Evolutionary conservation across 2,797 vertebrate genomes (phyloP), one percentile per base, ranked within the genome.

Genomic region (Manis crassicaudata): DNA sequence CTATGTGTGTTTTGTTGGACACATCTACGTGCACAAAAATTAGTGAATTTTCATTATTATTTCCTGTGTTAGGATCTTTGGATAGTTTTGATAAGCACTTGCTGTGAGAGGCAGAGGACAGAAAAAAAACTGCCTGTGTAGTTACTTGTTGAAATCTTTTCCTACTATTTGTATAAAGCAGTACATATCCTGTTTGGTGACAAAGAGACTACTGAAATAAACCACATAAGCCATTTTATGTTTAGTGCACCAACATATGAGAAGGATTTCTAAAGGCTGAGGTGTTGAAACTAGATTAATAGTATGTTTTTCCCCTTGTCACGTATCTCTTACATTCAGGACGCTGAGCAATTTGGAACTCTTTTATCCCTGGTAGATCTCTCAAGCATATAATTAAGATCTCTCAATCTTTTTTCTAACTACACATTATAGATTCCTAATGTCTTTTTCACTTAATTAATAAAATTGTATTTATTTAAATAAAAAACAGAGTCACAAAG

Each of bases 381-480:
- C 84, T 80, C 67, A 63, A 72, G 32, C n/a, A 52, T 7, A 5
- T 63, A 72, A 88, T 73, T 67, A 90, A 85, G 27, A 82, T 77
- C 29, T 17, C 2, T 5, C 17, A 72, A n/a, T 56, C 46, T 46
- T 70, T 88, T 63, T 21, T 17, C 10, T 17, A 83, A 40, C 10
- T 32, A 7, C 32, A 56, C 5, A 23, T 35, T 70, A 35, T 23
- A 54, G 29, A 56, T 58, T 92, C 37, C 25, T 73, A 72, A 29
- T 14, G 32, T 63, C 60, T 79, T 35, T 32, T 73, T 68, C 29
- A n/a, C 46, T 50, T 85, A 35, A 77, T 88, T 46, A 92, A 95
- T 82, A 73, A 76, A 83, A 68, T 63, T 81, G 7, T n/a, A 81
- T 80, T 75, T 93, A 23, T 73, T n/a, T 80, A 94, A 92, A 37